Conservation (phyloP, 2,888 invertebrate genomes). For the Leucoptera coffeella region DNA sequence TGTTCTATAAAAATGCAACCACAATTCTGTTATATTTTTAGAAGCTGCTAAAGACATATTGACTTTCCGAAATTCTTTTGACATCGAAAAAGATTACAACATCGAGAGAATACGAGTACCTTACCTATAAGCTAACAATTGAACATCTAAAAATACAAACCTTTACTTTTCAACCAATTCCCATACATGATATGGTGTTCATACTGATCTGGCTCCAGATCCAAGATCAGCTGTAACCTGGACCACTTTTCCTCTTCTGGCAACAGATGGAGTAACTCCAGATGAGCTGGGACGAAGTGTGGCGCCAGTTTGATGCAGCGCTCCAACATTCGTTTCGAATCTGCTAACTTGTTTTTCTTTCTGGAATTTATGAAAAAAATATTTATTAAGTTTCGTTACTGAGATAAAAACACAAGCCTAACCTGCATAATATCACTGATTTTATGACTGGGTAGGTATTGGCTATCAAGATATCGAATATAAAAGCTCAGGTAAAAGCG, state of each 20-base stretch:
- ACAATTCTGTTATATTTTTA: too few species aligned
- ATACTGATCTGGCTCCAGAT: constrained; percentile 61
- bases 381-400: too few species aligned
- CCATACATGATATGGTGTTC: constrained; percentile 67
- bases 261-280: constrained; percentile 57
- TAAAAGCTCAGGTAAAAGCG: too few species aligned
- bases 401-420: too few species aligned
- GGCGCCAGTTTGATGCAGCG: constrained; percentile 63
- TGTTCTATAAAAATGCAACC: too few species aligned
- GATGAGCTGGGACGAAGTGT: constrained; percentile 62
- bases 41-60: too few species aligned
- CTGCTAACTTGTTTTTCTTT: constrained; percentile 58
- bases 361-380: constrained; percentile 30
- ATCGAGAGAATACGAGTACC: background rate
- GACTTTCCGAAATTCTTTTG: background rate
- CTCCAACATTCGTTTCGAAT: constrained; percentile 62
- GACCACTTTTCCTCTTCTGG: constrained; percentile 46
- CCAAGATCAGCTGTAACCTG: constrained; percentile 57
- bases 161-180: constrained; percentile 62
- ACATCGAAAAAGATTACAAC: background rate
- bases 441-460: too few species aligned
- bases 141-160: too few species aligned
- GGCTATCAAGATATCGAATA: too few species aligned
- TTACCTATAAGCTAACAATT: too few species aligned
- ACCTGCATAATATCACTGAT: too few species aligned